A percentile compares a stretch with the other conserved stretches of the same genome.
These are phyloP conservation scores for Tachypleus tridentatus DNA, from an alignment of 1,140 invertebrate species.

Conservation along the genomic window DNA sequence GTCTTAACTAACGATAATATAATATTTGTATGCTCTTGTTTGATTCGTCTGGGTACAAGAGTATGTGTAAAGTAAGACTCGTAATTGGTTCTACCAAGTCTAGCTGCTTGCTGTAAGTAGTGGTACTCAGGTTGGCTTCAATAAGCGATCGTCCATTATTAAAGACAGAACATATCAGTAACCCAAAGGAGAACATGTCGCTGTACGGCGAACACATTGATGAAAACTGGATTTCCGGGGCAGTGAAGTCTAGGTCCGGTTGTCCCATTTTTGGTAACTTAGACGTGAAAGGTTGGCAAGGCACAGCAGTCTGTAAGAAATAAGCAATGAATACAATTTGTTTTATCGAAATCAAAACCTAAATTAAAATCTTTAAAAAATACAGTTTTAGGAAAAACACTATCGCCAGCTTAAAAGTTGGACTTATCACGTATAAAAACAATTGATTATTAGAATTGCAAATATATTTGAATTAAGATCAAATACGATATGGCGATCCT, in stretches of 20 bases:
- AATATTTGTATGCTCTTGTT: no score
- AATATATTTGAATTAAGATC: no score
- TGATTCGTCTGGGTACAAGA: no score
- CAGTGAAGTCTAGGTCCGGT: slow-evolving; percentile 83
- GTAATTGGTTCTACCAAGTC: slow-evolving; percentile 53
- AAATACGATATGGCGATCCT: no score
- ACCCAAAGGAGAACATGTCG: slow-evolving; percentile 91
- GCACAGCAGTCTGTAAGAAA: slow-evolving; percentile 36
- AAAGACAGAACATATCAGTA: slow-evolving; percentile 83
- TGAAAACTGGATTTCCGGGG: slow-evolving; percentile 74
- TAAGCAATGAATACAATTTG: not conserved
- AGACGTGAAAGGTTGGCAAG: slow-evolving; percentile 70
- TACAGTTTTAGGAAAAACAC: no score
- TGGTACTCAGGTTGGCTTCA: slow-evolving; percentile 72
- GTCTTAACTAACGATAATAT: no score
- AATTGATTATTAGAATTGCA: no score
- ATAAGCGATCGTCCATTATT: slow-evolving; percentile 70
- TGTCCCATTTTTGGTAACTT: slow-evolving; percentile 82
- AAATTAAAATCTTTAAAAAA: no score
- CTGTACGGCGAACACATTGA: slow-evolving; percentile 70
- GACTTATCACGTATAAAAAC: no score
- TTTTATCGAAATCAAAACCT: no score
- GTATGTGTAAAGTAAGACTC: no score
- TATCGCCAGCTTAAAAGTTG: no score
- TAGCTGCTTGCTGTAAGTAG: slow-evolving; percentile 76